A percentile compares a stretch with the other conserved stretches of the same genome.
Evolutionary conservation across 1,140 invertebrate species (phyloP).

Genomic region (Solen grandis): DNA sequence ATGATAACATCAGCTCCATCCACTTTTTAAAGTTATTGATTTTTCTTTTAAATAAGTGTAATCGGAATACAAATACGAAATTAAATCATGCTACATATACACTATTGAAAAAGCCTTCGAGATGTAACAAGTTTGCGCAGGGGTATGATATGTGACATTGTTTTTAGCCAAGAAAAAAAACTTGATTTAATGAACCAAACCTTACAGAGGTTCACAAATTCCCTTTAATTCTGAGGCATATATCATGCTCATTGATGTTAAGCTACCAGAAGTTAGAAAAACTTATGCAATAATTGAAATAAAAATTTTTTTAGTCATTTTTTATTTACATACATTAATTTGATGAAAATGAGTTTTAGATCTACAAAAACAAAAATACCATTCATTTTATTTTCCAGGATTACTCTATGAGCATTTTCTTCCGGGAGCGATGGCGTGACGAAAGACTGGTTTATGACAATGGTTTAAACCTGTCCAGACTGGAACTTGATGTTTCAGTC

Average conservation of each 20-base stretch:
- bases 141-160: too few species aligned
- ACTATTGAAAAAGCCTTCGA: too few species aligned
- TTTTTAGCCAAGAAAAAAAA: too few species aligned
- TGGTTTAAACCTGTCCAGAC: slow-evolving; percentile 78
- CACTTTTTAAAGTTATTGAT: too few species aligned
- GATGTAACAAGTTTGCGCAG: too few species aligned
- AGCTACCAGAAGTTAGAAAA: too few species aligned
- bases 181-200: too few species aligned
- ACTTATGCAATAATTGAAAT: neutral
- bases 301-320: neutral
- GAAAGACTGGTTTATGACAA: slow-evolving; percentile 77
- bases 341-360: neutral
- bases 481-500: slow-evolving; percentile 51
- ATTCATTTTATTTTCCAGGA: slow-evolving; percentile 81
- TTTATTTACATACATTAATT: neutral
- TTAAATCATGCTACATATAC: too few species aligned
- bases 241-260: neutral
- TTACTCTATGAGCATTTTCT: slow-evolving; percentile 85
- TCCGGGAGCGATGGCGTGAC: slow-evolving; percentile 84
- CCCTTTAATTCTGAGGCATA: neutral
- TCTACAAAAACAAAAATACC: neutral
- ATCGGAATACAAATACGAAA: too few species aligned
- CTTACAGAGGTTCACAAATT: neutral
- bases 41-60: too few species aligned
- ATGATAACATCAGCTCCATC: too few species aligned